Conservation (phyloP, 2,113 vertebrate species). For the Xenopus laevis region DNA sequence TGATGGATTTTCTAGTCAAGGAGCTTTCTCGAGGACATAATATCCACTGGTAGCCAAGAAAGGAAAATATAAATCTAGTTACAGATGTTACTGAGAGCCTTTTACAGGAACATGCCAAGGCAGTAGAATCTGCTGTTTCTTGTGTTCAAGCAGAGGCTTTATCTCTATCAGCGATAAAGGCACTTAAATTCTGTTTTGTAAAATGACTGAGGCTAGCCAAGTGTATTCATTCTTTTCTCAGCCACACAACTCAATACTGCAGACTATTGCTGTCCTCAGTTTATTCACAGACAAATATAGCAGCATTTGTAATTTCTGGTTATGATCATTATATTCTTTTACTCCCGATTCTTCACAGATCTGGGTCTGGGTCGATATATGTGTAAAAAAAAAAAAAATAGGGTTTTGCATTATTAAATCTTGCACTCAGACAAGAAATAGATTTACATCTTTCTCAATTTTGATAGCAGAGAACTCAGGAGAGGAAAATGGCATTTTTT, state of each 20-base stretch:
- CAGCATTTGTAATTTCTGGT: too few species aligned
- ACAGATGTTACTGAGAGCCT: slow-evolving; percentile 7
- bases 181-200: not conserved
- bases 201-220: not conserved
- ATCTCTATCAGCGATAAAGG: slow-evolving; percentile 2
- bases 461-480: not conserved
- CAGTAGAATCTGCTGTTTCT: slow-evolving; percentile 4
- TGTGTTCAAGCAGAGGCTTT: not conserved
- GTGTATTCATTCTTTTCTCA: not conserved
- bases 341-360: too few species aligned
- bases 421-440: too few species aligned
- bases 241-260: too few species aligned
- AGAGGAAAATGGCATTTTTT: too few species aligned
- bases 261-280: too few species aligned
- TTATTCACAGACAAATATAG: too few species aligned
- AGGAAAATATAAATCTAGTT: slow-evolving; percentile 22
- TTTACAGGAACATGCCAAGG: slow-evolving; percentile 7
- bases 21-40: slow-evolving; percentile 43
- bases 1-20: slow-evolving; percentile 47
- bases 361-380: too few species aligned
- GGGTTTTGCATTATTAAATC: too few species aligned
- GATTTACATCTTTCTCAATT: not conserved
- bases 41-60: slow-evolving; percentile 36
- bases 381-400: too few species aligned
- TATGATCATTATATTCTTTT: not conserved